phyloP scores from a whole-genome alignment of 2,797 vertebrate genomes.

The Limosa lapponica region DNA sequence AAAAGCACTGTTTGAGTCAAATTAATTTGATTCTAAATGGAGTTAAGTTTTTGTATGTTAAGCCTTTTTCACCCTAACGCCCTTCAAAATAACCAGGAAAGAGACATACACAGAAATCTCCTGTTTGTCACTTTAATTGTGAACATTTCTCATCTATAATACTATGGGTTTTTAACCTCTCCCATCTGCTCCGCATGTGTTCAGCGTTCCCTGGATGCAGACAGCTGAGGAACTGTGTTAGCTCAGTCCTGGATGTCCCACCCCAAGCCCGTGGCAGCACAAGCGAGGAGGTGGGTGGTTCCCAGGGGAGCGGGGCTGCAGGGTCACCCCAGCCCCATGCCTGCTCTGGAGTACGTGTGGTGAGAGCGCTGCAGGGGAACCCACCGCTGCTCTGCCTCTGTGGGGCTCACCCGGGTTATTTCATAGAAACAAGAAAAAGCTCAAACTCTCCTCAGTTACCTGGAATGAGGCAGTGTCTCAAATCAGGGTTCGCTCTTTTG shows the following conservation, averaged over 20 bases:
- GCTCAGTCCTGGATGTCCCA: not conserved
- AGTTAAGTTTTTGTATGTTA: not conserved
- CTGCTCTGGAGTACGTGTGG: accelerated
- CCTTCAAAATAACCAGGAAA: not conserved
- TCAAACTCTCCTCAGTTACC: not conserved
- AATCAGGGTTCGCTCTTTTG: not conserved
- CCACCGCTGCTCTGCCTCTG: not conserved
- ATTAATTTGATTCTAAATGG: not conserved
- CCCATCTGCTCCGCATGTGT: not conserved
- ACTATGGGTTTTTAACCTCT: not conserved
- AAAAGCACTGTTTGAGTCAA: not conserved
- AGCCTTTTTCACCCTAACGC: not conserved
- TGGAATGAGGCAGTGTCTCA: not conserved
- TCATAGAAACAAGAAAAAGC: not conserved
- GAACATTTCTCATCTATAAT: constrained; percentile 7
- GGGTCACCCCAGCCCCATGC: not conserved
- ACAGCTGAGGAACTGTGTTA: not conserved
- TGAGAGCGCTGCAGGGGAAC: not conserved
- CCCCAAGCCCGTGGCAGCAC: not conserved
- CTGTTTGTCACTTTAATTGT: not conserved
- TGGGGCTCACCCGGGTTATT: not conserved
- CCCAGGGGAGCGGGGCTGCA: too few species aligned
- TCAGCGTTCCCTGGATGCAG: not conserved
- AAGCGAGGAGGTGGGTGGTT: not conserved
- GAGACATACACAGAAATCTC: not conserved